These are phyloP conservation scores for Mycalesis mineus DNA, from an alignment of 2,888 invertebrate species.

Conservation along the genomic window DNA sequence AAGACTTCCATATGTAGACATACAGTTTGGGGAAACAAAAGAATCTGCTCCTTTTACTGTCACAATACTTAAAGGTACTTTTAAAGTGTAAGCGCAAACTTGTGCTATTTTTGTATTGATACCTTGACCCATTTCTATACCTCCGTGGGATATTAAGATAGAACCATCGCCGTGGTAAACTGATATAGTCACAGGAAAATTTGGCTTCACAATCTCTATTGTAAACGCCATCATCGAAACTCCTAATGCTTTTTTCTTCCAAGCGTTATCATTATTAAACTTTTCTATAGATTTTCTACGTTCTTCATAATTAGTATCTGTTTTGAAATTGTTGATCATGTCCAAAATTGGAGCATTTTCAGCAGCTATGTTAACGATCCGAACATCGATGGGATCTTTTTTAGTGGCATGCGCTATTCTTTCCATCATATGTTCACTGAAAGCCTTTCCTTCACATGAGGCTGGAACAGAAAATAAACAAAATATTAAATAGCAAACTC, in stretches of 20 bases:
- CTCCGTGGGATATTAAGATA: constrained; percentile 82
- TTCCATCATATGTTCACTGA: constrained; percentile 82
- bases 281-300: constrained; percentile 69
- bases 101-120: too few relatives aligned
- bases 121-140: too few relatives aligned
- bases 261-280: constrained; percentile 82
- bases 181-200: constrained; percentile 78
- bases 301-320: constrained; percentile 74
- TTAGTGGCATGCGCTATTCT: constrained; percentile 76
- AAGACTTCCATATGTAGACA: constrained; percentile 83
- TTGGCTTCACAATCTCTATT: constrained; percentile 62
- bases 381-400: constrained; percentile 79
- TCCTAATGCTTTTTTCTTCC: constrained; percentile 84
- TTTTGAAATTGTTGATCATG: constrained; percentile 77
- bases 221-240: constrained; percentile 82
- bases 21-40: constrained; percentile 81
- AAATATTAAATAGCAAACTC: too few relatives aligned
- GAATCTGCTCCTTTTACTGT: constrained; percentile 82
- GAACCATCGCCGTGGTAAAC: constrained; percentile 83
- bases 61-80: constrained; percentile 79
- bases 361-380: constrained; percentile 69
- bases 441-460: constrained; percentile 77
- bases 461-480: too few relatives aligned
- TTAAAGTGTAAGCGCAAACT: constrained; percentile 83
- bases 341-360: constrained; percentile 52